A percentile compares a stretch with the other conserved stretches of the same genome.
Evolutionary conservation across 2,888 invertebrate species (phyloP).

Genomic region (Caenorhabditis afra): DNA sequence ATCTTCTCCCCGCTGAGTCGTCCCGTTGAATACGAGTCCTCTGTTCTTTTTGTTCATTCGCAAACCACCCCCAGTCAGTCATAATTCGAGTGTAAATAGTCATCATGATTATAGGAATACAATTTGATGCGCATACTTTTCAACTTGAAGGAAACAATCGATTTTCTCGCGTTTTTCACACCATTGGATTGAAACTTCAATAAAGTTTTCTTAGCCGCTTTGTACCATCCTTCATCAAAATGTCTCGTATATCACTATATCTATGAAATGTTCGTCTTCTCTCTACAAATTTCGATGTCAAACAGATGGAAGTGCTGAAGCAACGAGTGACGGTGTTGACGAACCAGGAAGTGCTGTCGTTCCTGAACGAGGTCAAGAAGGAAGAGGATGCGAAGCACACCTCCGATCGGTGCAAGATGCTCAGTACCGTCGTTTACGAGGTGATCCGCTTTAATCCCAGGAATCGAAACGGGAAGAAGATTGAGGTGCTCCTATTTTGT

Average conservation of each 20-base stretch:
- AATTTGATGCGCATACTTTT: constrained; percentile 7
- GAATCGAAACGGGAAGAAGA: too few relatives aligned
- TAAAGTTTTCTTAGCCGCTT: background rate
- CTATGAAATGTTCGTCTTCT: too few relatives aligned
- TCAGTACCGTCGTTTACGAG: constrained; percentile 65
- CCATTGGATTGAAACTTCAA: background rate
- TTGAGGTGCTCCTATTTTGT: background rate
- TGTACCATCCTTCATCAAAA: background rate
- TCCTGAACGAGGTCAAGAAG: constrained; percentile 53
- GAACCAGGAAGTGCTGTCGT: constrained; percentile 64
- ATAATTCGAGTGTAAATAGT: constrained; percentile 39
- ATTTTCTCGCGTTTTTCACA: background rate
- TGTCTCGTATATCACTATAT: background rate
- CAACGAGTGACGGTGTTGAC: constrained; percentile 60
- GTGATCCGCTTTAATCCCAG: too few relatives aligned
- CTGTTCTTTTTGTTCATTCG: constrained; percentile 12
- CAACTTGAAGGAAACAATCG: background rate
- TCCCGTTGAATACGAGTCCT: constrained; percentile 47
- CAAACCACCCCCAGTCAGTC: constrained; percentile 10
- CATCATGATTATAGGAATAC: constrained; percentile 15
- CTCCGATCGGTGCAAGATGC: constrained; percentile 50
- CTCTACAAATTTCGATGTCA: too few relatives aligned
- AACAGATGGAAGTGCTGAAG: constrained; percentile 66
- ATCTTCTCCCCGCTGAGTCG: constrained; percentile 45
- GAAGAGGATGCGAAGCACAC: constrained; percentile 38